Evolutionary conservation across 2,888 invertebrate genomes (phyloP).

Genomic region (Colletes collaris): DNA sequence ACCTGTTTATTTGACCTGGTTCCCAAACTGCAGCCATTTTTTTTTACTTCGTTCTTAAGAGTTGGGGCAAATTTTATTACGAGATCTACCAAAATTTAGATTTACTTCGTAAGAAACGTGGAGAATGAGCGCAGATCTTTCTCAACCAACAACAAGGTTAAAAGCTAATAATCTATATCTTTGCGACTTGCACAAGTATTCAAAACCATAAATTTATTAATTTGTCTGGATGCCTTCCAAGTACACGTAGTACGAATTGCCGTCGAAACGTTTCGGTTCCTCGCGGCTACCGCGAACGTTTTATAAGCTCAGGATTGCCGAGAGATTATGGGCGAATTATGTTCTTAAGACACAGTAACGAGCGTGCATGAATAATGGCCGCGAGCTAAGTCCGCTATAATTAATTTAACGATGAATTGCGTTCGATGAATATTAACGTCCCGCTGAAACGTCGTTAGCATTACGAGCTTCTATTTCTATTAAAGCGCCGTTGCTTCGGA

Average conservation of each 20-base stretch:
- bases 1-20: too few species aligned
- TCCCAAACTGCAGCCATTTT: too few species aligned
- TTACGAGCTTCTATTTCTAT: background rate
- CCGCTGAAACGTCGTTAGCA: conserved; percentile 1
- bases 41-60: too few species aligned
- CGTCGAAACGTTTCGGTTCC: conserved; percentile 8
- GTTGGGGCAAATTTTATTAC: too few species aligned
- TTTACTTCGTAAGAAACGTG: too few species aligned
- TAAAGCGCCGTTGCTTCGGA: background rate
- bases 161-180: too few species aligned
- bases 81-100: too few species aligned
- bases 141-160: too few species aligned
- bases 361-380: conserved; percentile 45
- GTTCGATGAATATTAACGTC: conserved; percentile 40
- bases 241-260: conserved; percentile 1
- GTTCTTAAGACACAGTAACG: conserved; percentile 33
- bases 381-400: background rate
- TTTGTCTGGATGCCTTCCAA: conserved; percentile 30
- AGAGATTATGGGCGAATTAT: conserved; percentile 56
- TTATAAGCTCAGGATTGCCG: conserved; percentile 29
- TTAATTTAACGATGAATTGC: conserved; percentile 38
- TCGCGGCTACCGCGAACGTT: conserved; percentile 9
- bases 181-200: conserved; percentile 54
- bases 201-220: conserved; percentile 50
- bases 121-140: too few species aligned